phyloP scores from a whole-genome alignment of 1,140 invertebrate species.

The Schlechtendalia chinensis region DNA sequence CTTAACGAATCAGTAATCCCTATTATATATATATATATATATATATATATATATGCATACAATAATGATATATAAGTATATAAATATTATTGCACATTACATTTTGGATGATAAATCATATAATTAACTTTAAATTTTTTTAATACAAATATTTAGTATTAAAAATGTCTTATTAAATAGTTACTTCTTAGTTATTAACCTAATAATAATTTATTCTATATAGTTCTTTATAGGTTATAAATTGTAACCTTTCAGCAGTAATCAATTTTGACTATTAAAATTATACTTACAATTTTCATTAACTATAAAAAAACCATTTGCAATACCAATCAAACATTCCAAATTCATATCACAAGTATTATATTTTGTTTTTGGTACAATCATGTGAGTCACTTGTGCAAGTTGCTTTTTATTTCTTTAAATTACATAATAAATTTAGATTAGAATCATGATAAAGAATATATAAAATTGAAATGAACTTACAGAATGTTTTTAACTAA shows the following conservation, averaged over 20 bases:
- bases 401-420: neutral
- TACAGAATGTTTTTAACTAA: neutral
- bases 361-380: neutral
- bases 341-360: conserved; percentile 33
- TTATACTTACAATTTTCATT: conserved; percentile 34
- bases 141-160: too few relatives aligned
- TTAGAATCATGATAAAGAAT: neutral
- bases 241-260: neutral
- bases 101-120: too few relatives aligned
- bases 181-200: too few relatives aligned
- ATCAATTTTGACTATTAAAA: neutral
- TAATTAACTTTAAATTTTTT: too few relatives aligned
- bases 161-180: neutral
- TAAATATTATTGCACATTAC: too few relatives aligned
- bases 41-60: too few relatives aligned
- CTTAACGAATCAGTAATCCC: conserved; percentile 31
- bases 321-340: conserved; percentile 29
- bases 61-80: too few relatives aligned
- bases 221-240: neutral
- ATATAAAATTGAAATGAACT: neutral
- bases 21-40: too few relatives aligned
- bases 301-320: conserved; percentile 35
- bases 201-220: neutral
- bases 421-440: neutral
- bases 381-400: neutral